Evolutionary conservation across 1,140 invertebrate genomes (phyloP), one percentile per base, ranked within the genome.

Genomic region (Atta texana): DNA sequence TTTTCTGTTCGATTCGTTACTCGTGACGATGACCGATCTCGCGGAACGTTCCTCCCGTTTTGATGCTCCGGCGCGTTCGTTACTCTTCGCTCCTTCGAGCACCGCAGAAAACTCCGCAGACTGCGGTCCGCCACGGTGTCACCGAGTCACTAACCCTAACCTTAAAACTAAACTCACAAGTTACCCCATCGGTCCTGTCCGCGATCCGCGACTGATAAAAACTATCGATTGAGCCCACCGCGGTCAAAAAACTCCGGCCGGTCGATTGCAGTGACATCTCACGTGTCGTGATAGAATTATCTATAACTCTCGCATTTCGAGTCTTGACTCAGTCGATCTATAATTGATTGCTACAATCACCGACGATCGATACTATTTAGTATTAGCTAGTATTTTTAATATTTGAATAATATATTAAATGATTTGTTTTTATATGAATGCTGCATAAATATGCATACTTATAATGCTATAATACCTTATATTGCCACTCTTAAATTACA

Each of bases 121-220:
- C 69, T 57, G 75, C 39, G 7, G 8, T 74, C 78, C n/a, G 14
- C 31, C 28, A 59, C 76, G 61, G 75, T 91, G 88, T 91, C 91
- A 90, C 84, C 71, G 89, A 92, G 87, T 89, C 89, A 93, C 92
- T 92, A 92, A 92, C 89, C 91, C 89, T 92, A 93, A 93, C 92
- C 92, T 93, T 88, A 91, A 92, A 93, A 84, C 61, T 74, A 64
- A 75, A 72, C 69, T 24, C 51, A n/a, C 74, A 69, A 21, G 72
- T 82, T 84, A 71, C 71, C 86, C 77, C 71, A 63, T 57, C 51
- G 8, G 8, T 44, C 39, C 8, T 10, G 39, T 44, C 8, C 85
- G 77, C 85, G 64, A 82, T 61, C 8, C 51, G 18, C 80, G 76
- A 81, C 85, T 84, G 44, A 90, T 92, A 92, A 93, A 92, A 91